Conservation (phyloP, 1,140 invertebrate genomes). For the Zaprionus ghesquierei region DNA sequence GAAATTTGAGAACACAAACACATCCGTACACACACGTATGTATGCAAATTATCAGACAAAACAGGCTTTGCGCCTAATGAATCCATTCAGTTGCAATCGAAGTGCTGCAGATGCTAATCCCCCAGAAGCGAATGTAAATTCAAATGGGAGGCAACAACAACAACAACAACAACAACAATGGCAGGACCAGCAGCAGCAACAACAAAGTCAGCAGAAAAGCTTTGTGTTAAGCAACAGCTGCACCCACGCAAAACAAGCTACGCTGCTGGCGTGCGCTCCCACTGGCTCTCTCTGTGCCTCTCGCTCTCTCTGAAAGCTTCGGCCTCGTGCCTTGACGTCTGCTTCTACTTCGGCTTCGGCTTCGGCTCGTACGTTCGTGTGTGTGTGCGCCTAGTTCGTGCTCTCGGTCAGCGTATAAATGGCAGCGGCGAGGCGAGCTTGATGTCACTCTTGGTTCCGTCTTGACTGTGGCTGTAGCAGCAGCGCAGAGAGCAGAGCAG, state of each 20-base stretch:
- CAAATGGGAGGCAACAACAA: background rate
- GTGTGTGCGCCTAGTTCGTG: slow-evolving; percentile 15
- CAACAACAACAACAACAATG: background rate
- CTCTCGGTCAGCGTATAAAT: slow-evolving; percentile 50
- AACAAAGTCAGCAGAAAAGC: slow-evolving; percentile 6
- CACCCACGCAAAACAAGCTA: slow-evolving; percentile 9
- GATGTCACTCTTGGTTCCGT: slow-evolving; percentile 67
- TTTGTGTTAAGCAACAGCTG: slow-evolving; percentile 35
- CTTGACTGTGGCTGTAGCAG: slow-evolving; percentile 61
- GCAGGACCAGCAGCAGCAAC: background rate
- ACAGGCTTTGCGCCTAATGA: slow-evolving; percentile 12
- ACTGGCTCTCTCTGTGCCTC: background rate
- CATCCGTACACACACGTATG: background rate
- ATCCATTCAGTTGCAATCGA: slow-evolving; percentile 31
- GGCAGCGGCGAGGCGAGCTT: slow-evolving; percentile 38
- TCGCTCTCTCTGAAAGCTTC: background rate
- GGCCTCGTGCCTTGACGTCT: slow-evolving; percentile 2
- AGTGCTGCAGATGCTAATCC: slow-evolving; percentile 4
- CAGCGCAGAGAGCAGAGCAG: slow-evolving; percentile 7
- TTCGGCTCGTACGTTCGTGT: background rate
- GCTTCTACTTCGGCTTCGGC: background rate
- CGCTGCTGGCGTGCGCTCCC: background rate
- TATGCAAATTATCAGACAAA: slow-evolving; percentile 4
- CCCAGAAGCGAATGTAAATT: background rate
- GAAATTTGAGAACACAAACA: background rate